Base-by-base conservation (phyloP, 2,797 vertebrate species). In the Chelon auratus region DNA sequence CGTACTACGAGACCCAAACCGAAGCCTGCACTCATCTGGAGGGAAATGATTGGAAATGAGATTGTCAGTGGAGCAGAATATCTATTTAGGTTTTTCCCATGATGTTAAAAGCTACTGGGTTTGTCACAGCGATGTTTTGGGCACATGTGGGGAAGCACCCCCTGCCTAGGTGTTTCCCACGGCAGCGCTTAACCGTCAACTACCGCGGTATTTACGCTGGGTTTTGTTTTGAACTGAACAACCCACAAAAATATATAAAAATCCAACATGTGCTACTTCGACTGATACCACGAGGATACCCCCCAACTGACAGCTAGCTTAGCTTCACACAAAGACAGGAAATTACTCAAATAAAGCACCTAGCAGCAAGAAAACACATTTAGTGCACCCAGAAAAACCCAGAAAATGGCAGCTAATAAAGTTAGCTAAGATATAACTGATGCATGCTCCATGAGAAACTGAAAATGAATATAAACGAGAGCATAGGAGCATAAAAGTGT, bases 91-190 rank as follows among this genome's bases (percentile, higher is more conserved):
- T 30, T 11, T 33, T 61, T 43, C 13, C 22, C 51, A 22, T 48
- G 22, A 5, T 33, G 20, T 15, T 33, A 20, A 24, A 62, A 7
- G n/a, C 5, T 18, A 10, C 26, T 18, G 39, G 37, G 17, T 62
- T 39, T 30, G n/a, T 67, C 58, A 33, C 39, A 30, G 2, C n/a
- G 18, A 45, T 61, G 36, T 47, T 53, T 26, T 39, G 24, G 18
- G 55, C 13, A 33, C 17, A 39, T 61, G 37, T 42, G 36, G 22
- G 18, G 11, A 47, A 51, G 40, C 53, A 48, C 53, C n/a, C 53
- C 9, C 14, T n/a, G 15, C 5, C 7, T 48, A 18, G n/a, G 20
- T 54, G 58, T 50, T 71, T 81, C 24, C 48, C 18, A 17, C 55
- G 24, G 40, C 42, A 55, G 18, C 9, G 33, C 17, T 7, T 65